Evolutionary conservation across 2,797 vertebrate genomes (phyloP).

Genomic region (Sternotherus odoratus): DNA sequence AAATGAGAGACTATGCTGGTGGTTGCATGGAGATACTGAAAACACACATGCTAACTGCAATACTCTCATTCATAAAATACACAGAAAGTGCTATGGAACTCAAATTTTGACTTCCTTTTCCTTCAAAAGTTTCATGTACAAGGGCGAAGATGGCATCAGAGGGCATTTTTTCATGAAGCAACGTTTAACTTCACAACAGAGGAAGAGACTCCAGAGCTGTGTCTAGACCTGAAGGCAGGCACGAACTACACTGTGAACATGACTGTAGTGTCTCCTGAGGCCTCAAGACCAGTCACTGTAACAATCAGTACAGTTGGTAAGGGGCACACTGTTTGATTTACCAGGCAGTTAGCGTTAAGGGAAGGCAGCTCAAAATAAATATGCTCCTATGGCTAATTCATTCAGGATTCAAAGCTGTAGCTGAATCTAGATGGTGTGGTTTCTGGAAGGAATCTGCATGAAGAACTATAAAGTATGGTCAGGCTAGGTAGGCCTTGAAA

Average conservation of each 20-base stretch:
- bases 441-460: background rate
- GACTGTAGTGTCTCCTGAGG: slow-evolving; percentile 76
- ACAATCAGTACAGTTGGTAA: slow-evolving; percentile 85
- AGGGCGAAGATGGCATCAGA: slow-evolving; percentile 80
- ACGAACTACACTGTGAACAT: slow-evolving; percentile 88
- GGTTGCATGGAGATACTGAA: background rate
- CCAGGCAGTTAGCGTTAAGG: background rate
- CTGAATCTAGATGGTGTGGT: background rate
- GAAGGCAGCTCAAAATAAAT: background rate
- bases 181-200: slow-evolving; percentile 77
- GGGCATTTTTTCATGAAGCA: slow-evolving; percentile 74
- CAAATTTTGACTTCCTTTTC: background rate
- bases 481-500: background rate
- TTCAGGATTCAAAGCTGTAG: background rate
- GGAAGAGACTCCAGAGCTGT: slow-evolving; percentile 77
- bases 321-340: background rate
- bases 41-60: background rate
- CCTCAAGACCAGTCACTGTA: slow-evolving; percentile 72
- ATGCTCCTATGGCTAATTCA: background rate
- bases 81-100: background rate
- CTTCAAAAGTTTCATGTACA: slow-evolving; percentile 75
- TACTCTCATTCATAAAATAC: background rate
- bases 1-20: background rate
- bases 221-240: slow-evolving; percentile 82
- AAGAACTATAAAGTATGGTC: background rate